Percentiles rank a stretch among this genome's conserved stretches.
These are phyloP conservation scores for Crax fasciolata DNA, from an alignment of 2,797 vertebrate genomes.

Conservation along the genomic window DNA sequence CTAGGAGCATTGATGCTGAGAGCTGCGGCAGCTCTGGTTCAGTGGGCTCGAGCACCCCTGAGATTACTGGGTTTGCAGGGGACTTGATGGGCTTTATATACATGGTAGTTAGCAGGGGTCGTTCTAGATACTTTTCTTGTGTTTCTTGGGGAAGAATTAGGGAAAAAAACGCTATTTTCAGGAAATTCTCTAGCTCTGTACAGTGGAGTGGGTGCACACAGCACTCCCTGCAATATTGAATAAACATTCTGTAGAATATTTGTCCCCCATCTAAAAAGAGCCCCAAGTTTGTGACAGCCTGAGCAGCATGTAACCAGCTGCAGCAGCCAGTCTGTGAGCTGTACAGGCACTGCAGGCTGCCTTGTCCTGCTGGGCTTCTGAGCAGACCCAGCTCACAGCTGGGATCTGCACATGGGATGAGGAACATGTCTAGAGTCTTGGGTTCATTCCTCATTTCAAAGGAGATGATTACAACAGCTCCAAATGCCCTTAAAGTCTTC, in stretches of 20 bases:
- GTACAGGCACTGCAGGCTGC: background rate
- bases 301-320: background rate
- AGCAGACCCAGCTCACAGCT: accelerated
- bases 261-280: background rate
- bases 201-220: accelerated
- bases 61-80: background rate
- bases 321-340: accelerated
- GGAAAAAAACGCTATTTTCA: background rate
- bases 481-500: slow-evolving; percentile 23
- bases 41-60: background rate
- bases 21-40: background rate
- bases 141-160: background rate
- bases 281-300: background rate
- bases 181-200: background rate
- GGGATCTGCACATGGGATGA: background rate
- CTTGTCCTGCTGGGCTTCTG: background rate
- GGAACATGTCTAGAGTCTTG: background rate
- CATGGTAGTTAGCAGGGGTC: background rate
- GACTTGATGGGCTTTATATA: background rate
- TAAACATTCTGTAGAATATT: background rate
- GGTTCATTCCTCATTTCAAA: slow-evolving; percentile 11
- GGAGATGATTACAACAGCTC: background rate
- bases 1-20: background rate
- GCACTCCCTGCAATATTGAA: background rate
- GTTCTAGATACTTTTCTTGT: background rate